Evolutionary conservation across 2,113 vertebrate species (phyloP), one percentile per base, ranked within the genome.

Genomic region (Nycticebus coucang): DNA sequence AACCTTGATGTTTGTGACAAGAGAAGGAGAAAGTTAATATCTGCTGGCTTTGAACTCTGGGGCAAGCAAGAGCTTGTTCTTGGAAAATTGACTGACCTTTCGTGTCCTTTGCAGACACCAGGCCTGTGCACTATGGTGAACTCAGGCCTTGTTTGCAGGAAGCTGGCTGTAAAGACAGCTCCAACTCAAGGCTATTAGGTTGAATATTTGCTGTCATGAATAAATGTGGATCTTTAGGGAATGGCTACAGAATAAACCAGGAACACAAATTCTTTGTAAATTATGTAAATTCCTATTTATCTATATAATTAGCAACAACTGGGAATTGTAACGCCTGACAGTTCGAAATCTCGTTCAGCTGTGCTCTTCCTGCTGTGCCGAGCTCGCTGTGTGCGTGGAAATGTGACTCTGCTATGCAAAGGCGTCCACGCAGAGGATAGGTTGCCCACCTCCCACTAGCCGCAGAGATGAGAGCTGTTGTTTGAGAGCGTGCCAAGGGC

Each of bases 291-390:
- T 94, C 72, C 82, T 96, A 87, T 96, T 96, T 95, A 94, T 96
- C 95, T 89, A 30, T 95, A 28, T 95, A 97, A 98, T 98, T 97
- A 97, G 95, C 97, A 97, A 89, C 50, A 57, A 78, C 72, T 69
- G 85, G 88, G 97, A 95, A 91, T 87, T 75, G 83, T 89, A 86
- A 62, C 0, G n/a, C 92, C 91, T 91, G 74, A 75, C 41, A 33
- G 69, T 84, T 88, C 22, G 83, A 21, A 5, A 15, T 41, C 45
- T 85, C 72, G 75, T 37, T 7, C 91, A 88, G 69, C 79, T 72
- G 95, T 21, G n/a, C 55, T 41, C 53, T 91, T 68, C 19, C 50
- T 0, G 3, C 91, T 3, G 35, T 6, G 83, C 59, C 28, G 37
- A 55, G 91, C 79, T 55, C 62, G 81, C 60, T 11, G 3, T 19